Evolutionary conservation across 2,113 vertebrate species (phyloP).

Genomic region (Onychorhynchus coronatus): DNA sequence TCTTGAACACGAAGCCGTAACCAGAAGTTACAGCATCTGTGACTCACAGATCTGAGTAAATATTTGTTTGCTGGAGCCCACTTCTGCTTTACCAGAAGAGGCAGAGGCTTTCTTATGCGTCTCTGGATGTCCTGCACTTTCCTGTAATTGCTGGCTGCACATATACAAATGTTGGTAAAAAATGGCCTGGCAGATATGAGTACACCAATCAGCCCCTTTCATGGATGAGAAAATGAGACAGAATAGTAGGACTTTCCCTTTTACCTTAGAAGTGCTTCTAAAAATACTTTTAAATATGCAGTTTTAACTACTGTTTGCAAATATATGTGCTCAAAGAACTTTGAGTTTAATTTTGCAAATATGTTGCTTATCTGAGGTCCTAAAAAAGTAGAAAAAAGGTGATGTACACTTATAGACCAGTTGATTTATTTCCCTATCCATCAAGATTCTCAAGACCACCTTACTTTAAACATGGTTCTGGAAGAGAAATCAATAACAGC

Average conservation of each 20-base stretch:
- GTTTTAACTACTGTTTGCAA: background rate
- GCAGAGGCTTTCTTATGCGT: background rate
- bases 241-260: background rate
- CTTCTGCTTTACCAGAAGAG: constrained; percentile 14
- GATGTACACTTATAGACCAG: background rate
- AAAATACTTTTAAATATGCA: background rate
- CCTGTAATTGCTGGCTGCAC: background rate
- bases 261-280: background rate
- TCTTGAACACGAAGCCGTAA: background rate
- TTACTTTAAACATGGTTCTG: background rate
- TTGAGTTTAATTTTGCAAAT: background rate
- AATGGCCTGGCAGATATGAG: background rate
- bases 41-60: constrained; percentile 25
- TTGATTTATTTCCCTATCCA: background rate
- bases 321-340: background rate
- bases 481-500: background rate
- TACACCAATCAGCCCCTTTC: background rate
- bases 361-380: background rate
- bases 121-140: background rate
- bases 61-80: constrained; percentile 12
- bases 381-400: background rate
- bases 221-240: background rate
- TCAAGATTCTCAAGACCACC: background rate
- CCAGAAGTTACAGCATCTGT: background rate
- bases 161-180: background rate